Conservation (phyloP, 2,797 vertebrate species). For the Pipistrellus kuhlii region DNA sequence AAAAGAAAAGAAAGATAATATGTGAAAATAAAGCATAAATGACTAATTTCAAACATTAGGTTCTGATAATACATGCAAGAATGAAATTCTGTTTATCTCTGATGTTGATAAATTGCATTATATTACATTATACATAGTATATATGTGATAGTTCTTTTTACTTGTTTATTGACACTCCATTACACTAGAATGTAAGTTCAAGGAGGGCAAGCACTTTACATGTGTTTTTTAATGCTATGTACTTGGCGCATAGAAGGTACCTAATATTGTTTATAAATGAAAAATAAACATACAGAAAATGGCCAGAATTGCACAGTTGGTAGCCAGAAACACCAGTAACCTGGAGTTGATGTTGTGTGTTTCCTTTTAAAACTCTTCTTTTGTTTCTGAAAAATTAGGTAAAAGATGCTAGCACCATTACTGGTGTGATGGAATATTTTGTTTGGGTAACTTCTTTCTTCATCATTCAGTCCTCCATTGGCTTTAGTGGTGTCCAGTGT, state of each 20-base stretch:
- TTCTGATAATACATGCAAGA: background rate
- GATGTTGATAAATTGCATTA: background rate
- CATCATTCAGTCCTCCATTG: background rate
- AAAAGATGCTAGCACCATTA: background rate
- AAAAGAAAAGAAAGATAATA: background rate
- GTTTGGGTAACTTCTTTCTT: background rate
- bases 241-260: background rate
- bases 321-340: background rate
- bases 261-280: background rate
- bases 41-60: background rate
- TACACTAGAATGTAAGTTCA: background rate
- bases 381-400: background rate
- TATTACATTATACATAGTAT: background rate
- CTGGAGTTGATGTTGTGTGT: background rate
- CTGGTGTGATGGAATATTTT: background rate
- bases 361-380: slow-evolving; percentile 12
- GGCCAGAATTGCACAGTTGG: background rate
- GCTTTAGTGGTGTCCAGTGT: background rate
- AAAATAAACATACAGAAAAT: background rate
- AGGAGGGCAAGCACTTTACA: background rate
- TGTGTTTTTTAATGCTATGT: background rate
- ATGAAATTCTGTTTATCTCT: background rate
- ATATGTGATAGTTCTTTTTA: background rate
- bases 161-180: background rate
- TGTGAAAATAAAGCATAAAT: background rate